Evolutionary conservation across 2,113 vertebrate genomes (phyloP), one percentile per base, ranked within the genome.

Genomic region (Baryphthengus martii): DNA sequence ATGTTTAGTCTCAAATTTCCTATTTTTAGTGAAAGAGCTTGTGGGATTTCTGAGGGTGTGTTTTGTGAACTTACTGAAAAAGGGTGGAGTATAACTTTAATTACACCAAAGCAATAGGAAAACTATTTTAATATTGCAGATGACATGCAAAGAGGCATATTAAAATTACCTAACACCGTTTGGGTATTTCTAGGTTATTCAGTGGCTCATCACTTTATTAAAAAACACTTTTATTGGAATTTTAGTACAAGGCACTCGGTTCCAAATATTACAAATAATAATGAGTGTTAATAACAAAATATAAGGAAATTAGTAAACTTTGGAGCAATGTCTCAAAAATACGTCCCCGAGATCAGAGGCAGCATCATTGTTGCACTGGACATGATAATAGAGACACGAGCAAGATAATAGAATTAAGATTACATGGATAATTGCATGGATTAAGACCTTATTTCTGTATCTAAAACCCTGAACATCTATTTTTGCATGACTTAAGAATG

Each of bases 171-270:
- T 82, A 68, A 71, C 9, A 14, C 5, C 49, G 13, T 39, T 44
- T 52, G 65, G 50, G 39, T 93, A 33, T 88, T 96, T 91, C 85
- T 83, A 90, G 50, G 44, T 85, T 93, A 86, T 86, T 73, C 26
- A 77, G 55, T 47, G 59, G 9, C 33, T 77, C 35, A 16, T 35
- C 44, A 44, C 26, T 68, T 94, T 65, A 75, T 35, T 68, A 70
- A 88, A 61, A 83, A 73, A 16, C 9, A 35, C 10, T 82, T 88
- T 17, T 17, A 65, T 11, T 35, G 17, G 24, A 62, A 77, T 85
- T 92, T 66, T 50, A 59, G 33, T 63, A 23, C 33, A 90, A 92
- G 62, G 17, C 25, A 77, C 24, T 44, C 37, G 2, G 73, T 77
- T 94, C 39, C 39, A 83, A 88, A 39, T 29, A 39, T 24, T 72